Percentiles rank a stretch among this genome's conserved stretches.
phyloP scores from a whole-genome alignment of 2,113 vertebrate genomes.

The Neotragus moschatus region DNA sequence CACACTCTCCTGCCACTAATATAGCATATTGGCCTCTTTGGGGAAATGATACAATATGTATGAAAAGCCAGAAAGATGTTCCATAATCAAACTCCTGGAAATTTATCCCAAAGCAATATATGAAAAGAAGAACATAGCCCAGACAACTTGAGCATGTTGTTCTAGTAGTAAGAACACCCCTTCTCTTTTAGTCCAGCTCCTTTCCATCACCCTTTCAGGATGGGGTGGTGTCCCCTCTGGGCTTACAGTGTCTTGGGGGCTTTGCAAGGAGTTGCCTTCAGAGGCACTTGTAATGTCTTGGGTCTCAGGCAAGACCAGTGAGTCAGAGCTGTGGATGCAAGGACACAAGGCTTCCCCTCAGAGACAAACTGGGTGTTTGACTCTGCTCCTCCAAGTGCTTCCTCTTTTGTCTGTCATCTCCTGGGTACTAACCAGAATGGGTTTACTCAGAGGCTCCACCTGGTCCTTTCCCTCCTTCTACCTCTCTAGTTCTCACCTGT shows the following conservation, averaged over 20 bases:
- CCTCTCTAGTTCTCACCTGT: background rate
- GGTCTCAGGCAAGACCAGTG: background rate
- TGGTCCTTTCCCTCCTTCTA: background rate
- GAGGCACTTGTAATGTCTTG: background rate
- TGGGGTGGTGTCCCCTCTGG: background rate
- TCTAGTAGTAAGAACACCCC: background rate
- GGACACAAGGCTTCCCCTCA: background rate
- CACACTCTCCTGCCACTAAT: background rate
- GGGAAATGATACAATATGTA: background rate
- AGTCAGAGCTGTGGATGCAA: background rate
- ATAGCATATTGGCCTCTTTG: background rate
- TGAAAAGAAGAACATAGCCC: background rate
- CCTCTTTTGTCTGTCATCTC: background rate
- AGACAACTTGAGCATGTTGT: background rate
- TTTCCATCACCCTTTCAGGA: background rate
- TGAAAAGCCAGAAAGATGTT: background rate
- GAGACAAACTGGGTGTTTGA: background rate
- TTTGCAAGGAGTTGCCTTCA: background rate
- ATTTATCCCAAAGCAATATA: background rate
- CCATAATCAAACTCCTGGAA: background rate
- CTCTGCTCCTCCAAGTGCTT: background rate
- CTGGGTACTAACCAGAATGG: background rate
- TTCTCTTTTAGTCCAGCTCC: background rate
- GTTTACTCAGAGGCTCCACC: background rate
- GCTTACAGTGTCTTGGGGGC: background rate